Evolutionary conservation across 2,888 invertebrate genomes (phyloP).

Genomic region (Germaria angustata): DNA sequence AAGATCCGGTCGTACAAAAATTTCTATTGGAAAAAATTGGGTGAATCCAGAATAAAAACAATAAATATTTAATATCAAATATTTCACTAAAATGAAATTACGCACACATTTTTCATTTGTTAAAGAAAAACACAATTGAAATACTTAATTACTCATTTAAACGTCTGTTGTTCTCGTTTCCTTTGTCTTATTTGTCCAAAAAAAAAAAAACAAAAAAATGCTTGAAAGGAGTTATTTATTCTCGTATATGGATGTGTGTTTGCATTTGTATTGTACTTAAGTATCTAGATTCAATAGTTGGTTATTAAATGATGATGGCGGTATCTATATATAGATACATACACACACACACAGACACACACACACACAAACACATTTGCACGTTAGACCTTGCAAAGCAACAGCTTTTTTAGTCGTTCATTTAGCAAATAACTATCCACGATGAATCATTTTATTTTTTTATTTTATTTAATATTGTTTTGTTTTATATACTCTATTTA

Average conservation of each 20-base stretch:
- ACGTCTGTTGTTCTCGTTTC: too few relatives aligned
- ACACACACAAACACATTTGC: background rate
- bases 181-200: too few relatives aligned
- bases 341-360: background rate
- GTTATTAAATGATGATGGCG: background rate
- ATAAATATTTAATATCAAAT: too few relatives aligned
- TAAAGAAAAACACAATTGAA: too few relatives aligned
- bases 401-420: background rate
- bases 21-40: too few relatives aligned
- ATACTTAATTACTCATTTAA: too few relatives aligned
- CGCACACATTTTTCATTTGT: too few relatives aligned
- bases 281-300: background rate
- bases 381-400: background rate
- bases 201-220: background rate
- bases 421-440: background rate
- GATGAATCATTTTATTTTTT: conserved; percentile 16
- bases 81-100: too few relatives aligned
- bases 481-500: too few relatives aligned
- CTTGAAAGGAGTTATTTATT: background rate
- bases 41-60: too few relatives aligned
- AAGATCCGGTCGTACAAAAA: too few relatives aligned
- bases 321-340: background rate
- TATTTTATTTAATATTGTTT: too few relatives aligned
- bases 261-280: background rate
- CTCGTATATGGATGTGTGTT: background rate